Evolutionary conservation across 2,797 vertebrate species (phyloP), one percentile per base, ranked within the genome.

Genomic region (Gila robusta): DNA sequence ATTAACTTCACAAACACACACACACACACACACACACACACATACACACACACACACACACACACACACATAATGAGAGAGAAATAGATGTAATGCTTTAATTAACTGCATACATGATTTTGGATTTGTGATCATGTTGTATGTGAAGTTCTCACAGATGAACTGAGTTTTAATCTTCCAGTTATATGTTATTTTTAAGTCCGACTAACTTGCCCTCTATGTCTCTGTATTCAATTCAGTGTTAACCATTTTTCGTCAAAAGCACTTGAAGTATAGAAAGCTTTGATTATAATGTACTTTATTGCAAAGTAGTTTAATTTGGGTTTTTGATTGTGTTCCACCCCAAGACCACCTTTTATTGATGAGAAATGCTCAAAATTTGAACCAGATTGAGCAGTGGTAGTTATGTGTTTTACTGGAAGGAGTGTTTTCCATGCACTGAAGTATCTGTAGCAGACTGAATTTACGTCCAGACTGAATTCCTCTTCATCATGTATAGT

Each of bases 61-160:
- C 52, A 54, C 49, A 17, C 47, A 49, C 47, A 49, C 47, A 7
- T 44, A 66, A 32, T 23, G 35, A 62, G 16, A 83, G 39, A 86
- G 28, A 83, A 76, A 83, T 26, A 54, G 17, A 84, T 71, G 67
- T 52, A 84, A 83, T n/a, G 44, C 79, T 85, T 86, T 82, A 89
- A 88, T 47, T 80, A 62, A 77, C 76, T 85, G 47, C 32, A 77
- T 83, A 83, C 82, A 90, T 85, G 79, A 49, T 84, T 89, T 89
- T 70, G n/a, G 54, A 67, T 81, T 86, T 81, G 28, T 66, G 59
- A 85, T 87, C 66, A 67, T 86, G 39, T 52, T 64, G 39, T 32
- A 56, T 82, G 67, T 28, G 26, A 54, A 73, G 52, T 73, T 84
- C n/a, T 72, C 16, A 6, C 7, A 52, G 32, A 81, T 39, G 44